A percentile compares a stretch with the other conserved stretches of the same genome.
phyloP scores from a whole-genome alignment of 2,113 vertebrate species.

The Felis chaus region DNA sequence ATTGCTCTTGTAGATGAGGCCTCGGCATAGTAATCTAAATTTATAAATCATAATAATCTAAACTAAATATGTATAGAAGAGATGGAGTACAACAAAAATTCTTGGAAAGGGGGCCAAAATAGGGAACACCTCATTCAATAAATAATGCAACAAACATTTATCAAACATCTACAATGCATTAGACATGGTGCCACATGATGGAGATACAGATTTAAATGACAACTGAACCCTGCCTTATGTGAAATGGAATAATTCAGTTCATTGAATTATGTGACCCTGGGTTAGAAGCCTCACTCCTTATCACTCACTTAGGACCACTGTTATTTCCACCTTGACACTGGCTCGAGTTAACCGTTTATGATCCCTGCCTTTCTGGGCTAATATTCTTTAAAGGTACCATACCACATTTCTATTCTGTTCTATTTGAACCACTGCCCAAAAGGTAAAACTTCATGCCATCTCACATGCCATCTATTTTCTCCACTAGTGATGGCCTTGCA shows the following conservation, averaged over 20 bases:
- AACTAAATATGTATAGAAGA: neutral
- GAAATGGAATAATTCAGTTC: neutral
- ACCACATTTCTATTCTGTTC: neutral
- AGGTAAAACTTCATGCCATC: neutral
- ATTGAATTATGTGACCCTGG: neutral
- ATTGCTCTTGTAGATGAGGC: conserved; percentile 8
- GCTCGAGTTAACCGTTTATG: neutral
- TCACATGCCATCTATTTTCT: neutral
- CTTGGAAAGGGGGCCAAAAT: neutral
- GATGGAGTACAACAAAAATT: neutral
- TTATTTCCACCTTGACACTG: neutral
- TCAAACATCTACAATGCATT: neutral
- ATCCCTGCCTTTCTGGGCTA: neutral
- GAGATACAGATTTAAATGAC: neutral
- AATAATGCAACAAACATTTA: neutral
- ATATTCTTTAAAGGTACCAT: neutral
- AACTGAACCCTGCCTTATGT: neutral
- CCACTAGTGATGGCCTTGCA: neutral
- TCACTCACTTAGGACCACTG: neutral
- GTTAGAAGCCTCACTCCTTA: neutral
- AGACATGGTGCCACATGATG: neutral
- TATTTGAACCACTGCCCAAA: neutral
- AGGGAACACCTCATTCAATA: neutral
- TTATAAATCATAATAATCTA: neutral
- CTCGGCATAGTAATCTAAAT: neutral